Evolutionary conservation across 1,140 invertebrate species (phyloP).

Genomic region (Berghia stephanieae): DNA sequence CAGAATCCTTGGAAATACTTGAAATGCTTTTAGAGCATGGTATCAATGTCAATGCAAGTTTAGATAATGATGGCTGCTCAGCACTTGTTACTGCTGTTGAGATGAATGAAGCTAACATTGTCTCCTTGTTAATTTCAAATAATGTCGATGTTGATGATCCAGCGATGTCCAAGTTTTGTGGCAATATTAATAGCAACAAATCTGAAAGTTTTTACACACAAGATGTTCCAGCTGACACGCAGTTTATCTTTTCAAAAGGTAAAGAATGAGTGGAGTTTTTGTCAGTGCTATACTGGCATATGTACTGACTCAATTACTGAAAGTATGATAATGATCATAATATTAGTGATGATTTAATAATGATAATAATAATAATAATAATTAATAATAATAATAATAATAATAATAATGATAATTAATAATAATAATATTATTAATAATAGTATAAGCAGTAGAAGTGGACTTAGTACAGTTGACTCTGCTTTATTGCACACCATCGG

Average conservation of each 20-base stretch:
- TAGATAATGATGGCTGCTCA: conserved; percentile 33
- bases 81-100: conserved; percentile 31
- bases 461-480: too few species aligned
- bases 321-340: too few species aligned
- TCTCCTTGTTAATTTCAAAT: conserved; percentile 25
- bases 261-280: too few species aligned
- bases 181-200: conserved; percentile 20
- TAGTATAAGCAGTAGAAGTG: too few species aligned
- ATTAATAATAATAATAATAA: too few species aligned
- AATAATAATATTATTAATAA: too few species aligned
- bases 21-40: conserved; percentile 21
- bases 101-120: conserved; percentile 17
- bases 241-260: conserved; percentile 38
- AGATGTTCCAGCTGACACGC: not conserved
- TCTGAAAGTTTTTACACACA: not conserved
- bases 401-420: too few species aligned
- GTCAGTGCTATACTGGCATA: too few species aligned
- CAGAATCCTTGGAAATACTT: conserved; percentile 27
- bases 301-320: too few species aligned
- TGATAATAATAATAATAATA: too few species aligned
- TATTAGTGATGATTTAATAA: too few species aligned
- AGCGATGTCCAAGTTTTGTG: conserved; percentile 31
- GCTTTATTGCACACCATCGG: too few species aligned
- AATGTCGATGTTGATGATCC: conserved; percentile 31
- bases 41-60: conserved; percentile 30